Evolutionary conservation across 2,113 vertebrate species (phyloP).

Genomic region (Sceloporus tristichus): DNA sequence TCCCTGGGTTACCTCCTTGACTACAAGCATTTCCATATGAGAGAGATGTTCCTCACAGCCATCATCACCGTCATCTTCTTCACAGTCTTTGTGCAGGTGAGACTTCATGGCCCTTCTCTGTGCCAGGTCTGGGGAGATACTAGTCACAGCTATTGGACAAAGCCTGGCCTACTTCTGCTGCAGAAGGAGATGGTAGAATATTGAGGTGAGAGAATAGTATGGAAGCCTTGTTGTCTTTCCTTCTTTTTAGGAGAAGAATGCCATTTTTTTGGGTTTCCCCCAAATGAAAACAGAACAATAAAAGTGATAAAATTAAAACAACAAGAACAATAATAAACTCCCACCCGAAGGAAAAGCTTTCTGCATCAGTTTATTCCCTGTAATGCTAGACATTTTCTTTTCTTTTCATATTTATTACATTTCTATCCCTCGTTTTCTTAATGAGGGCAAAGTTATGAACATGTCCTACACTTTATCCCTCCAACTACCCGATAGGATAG

Average conservation of each 20-base stretch:
- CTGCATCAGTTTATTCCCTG: neutral
- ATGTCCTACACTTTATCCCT: no score
- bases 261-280: no score
- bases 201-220: no score
- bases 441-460: no score
- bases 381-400: neutral
- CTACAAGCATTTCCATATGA: slow-evolving; percentile 79
- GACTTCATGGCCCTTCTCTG: neutral
- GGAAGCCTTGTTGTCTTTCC: no score
- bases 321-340: no score
- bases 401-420: neutral
- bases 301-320: no score
- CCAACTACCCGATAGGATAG: no score
- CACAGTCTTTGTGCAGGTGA: slow-evolving; percentile 98
- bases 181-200: no score
- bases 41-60: slow-evolving; percentile 94
- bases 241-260: no score
- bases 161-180: neutral
- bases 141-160: neutral
- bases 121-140: neutral
- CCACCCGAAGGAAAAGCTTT: neutral
- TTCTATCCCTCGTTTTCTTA: no score
- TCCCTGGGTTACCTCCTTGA: slow-evolving; percentile 93
- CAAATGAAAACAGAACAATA: no score
- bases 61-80: slow-evolving; percentile 99